Base-by-base conservation (phyloP, 2,797 vertebrate species). In the Neomorphus geoffroyi region DNA sequence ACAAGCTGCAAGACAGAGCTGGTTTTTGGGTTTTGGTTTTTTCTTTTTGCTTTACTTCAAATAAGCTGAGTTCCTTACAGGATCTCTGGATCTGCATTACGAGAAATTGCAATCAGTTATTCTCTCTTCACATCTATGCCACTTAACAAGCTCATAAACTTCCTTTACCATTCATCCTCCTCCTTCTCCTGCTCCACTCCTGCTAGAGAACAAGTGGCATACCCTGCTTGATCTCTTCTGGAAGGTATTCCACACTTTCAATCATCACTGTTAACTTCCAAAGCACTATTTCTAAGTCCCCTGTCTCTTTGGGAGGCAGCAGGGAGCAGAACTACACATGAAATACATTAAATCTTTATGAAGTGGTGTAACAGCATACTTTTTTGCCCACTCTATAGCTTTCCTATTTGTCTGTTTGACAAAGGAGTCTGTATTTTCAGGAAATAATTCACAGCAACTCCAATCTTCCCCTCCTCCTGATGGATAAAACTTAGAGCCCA, bases 401-500 rank as follows among this genome's bases (percentile, higher is more conserved):
- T 78, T 57, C 24, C 0, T 32, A 39, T 48, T 90, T 82, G 14
- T 70, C 30, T 64, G 89, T 92, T 56, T 81, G 65, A 84, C 62
- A 91, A 56, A 64, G 18, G 10, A 91, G 78, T 74, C 32, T 26
- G 8, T 84, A 51, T 57, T 77, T 54, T 66, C 30, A 88, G 28
- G 13, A 53, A 77, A 51, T 56, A 7, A 11, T 39, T 67, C n/a
- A 56, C 56, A 70, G 39, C 7, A 78, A 67, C 24, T 71, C 48
- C 51, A 74, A 50, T 9, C 24, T 48, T 14, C 23, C 2, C 3
- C 9, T 8, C 13, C 11, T 8, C 7, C 10, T 11, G 9, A 48
- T 1, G 0, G 26, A 45, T 22, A 0, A 6, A 71, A n/a, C 16
- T 39, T 13, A 72, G 24, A 58, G 41, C 6, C 32, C 13, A 12